Percentiles rank a stretch among this genome's conserved stretches.
Evolutionary conservation across 2,888 invertebrate genomes (phyloP).

Genomic region (Latrodectus elegans): DNA sequence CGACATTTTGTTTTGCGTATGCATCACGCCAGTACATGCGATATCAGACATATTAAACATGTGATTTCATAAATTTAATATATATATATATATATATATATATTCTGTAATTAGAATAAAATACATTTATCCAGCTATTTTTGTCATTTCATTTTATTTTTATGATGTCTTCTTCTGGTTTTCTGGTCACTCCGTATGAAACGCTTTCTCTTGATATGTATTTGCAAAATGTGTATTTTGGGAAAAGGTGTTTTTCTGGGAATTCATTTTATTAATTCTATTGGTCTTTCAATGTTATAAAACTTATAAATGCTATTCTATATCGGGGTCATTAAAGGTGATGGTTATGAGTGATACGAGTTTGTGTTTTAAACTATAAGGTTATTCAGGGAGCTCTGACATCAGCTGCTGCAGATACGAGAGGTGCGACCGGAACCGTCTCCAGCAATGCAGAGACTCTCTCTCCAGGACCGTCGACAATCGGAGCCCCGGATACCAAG

Average conservation of each 20-base stretch:
- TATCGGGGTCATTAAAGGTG: conserved; percentile 6
- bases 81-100: too few species aligned
- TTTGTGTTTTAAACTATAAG: conserved; percentile 41
- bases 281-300: neutral
- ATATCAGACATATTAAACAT: too few species aligned
- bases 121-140: neutral
- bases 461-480: conserved; percentile 50
- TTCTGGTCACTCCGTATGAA: too few species aligned
- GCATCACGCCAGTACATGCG: too few species aligned
- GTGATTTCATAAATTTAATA: too few species aligned
- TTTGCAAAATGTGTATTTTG: too few species aligned
- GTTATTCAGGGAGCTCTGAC: conserved; percentile 40
- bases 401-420: conserved; percentile 55
- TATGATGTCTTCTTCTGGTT: too few species aligned
- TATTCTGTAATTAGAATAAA: too few species aligned
- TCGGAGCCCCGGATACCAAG: conserved; percentile 48
- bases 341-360: neutral
- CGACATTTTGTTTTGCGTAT: too few species aligned
- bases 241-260: too few species aligned
- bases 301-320: neutral
- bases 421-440: conserved; percentile 42
- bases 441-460: conserved; percentile 53
- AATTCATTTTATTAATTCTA: neutral
- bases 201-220: too few species aligned
- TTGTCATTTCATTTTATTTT: neutral